phyloP scores from a whole-genome alignment of 2,888 invertebrate genomes.

The Sphaerophoria rueppellii region DNA sequence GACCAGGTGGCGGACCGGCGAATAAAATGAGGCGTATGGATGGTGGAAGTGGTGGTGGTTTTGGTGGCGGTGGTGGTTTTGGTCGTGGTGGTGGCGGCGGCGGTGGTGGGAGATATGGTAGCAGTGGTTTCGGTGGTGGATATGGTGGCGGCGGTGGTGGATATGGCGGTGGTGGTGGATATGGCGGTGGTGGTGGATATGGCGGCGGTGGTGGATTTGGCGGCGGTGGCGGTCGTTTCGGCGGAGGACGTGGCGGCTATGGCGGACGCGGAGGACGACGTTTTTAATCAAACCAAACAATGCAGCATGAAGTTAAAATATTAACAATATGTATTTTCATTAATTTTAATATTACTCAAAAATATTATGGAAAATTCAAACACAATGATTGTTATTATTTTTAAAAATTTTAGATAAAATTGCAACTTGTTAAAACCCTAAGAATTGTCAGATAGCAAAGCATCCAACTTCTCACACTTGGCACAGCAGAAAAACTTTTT shows the following conservation, averaged over 20 bases:
- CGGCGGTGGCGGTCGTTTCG: slow-evolving; percentile 61
- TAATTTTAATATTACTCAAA: slow-evolving; percentile 20
- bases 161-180: slow-evolving; percentile 71
- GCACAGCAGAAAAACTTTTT: slow-evolving; percentile 46
- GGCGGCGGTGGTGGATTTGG: slow-evolving; percentile 69
- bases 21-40: slow-evolving; percentile 51
- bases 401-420: neutral
- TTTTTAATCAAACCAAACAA: slow-evolving; percentile 58
- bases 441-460: slow-evolving; percentile 19
- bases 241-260: slow-evolving; percentile 15
- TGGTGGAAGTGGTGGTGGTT: slow-evolving; percentile 73
- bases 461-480: slow-evolving; percentile 54
- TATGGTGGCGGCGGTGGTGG: slow-evolving; percentile 33
- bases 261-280: slow-evolving; percentile 47
- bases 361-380: neutral
- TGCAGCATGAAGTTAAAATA: slow-evolving; percentile 14
- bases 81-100: slow-evolving; percentile 9
- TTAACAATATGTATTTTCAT: neutral
- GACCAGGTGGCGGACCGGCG: slow-evolving; percentile 72
- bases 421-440: slow-evolving; percentile 12
- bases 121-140: slow-evolving; percentile 73
- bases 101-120: slow-evolving; percentile 7
- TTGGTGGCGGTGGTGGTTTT: slow-evolving; percentile 25
- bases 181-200: slow-evolving; percentile 72
- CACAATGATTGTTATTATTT: neutral